These are phyloP conservation scores for Zaprionus lachaisei DNA, from an alignment of 1,140 invertebrate genomes.

Conservation along the genomic window DNA sequence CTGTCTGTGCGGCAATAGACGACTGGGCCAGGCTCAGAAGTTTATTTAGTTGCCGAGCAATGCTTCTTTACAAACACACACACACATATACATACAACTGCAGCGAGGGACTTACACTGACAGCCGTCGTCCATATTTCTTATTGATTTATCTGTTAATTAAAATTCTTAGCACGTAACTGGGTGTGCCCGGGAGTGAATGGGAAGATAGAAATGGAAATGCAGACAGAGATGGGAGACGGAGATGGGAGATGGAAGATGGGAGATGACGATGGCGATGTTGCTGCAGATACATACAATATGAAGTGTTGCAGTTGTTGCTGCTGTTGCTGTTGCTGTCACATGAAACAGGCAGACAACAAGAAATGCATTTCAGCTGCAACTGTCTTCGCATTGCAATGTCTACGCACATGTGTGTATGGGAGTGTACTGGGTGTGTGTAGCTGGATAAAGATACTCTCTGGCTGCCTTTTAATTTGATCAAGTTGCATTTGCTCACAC, in stretches of 20 bases:
- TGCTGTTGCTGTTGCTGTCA: conserved; percentile 14
- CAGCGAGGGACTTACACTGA: conserved; percentile 60
- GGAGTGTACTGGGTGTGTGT: conserved; percentile 13
- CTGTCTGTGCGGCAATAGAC: conserved; percentile 17
- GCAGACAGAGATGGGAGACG: neutral
- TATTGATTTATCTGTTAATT: conserved; percentile 84
- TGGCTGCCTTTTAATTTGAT: conserved; percentile 77
- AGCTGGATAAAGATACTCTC: conserved; percentile 52
- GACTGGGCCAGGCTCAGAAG: conserved; percentile 34
- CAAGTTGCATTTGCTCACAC: conserved; percentile 43
- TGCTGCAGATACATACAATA: conserved; percentile 48
- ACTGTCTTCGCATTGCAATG: conserved; percentile 73
- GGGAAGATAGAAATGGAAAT: conserved; percentile 34
- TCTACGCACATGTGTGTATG: conserved; percentile 45
- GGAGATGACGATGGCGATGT: conserved; percentile 11
- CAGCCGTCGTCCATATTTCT: conserved; percentile 82
- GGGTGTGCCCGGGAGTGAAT: conserved; percentile 54
- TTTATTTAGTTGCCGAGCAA: conserved; percentile 75
- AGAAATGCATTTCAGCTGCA: conserved; percentile 78
- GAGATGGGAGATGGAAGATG: neutral
- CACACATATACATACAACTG: neutral
- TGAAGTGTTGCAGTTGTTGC: conserved; percentile 35
- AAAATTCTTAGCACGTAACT: conserved; percentile 82
- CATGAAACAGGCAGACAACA: conserved; percentile 65
- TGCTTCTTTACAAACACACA: conserved; percentile 40